Evolutionary conservation across 1,140 invertebrate genomes (phyloP).

Genomic region (Zaprionus vittiger): DNA sequence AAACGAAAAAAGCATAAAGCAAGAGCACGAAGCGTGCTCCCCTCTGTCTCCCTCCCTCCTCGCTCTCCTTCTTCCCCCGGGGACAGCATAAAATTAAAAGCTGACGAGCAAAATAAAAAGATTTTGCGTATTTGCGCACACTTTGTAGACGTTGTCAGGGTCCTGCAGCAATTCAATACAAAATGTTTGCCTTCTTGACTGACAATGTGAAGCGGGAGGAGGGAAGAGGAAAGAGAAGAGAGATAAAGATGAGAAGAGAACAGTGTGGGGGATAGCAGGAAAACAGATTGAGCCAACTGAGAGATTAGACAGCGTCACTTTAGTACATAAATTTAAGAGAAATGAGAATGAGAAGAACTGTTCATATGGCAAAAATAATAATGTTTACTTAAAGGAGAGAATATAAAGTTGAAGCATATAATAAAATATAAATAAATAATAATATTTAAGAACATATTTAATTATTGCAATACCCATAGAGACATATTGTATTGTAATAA

Average conservation of each 20-base stretch:
- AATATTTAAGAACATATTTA: too few species aligned
- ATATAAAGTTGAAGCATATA: too few species aligned
- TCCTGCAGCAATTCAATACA: conserved; percentile 45
- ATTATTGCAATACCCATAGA: too few species aligned
- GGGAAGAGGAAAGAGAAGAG: not conserved
- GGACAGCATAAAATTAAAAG: conserved; percentile 83
- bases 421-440: too few species aligned
- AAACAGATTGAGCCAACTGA: not conserved
- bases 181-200: conserved; percentile 40
- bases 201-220: conserved; percentile 50
- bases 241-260: not conserved
- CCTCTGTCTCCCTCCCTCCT: not conserved
- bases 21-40: conserved; percentile 14
- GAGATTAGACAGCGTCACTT: not conserved
- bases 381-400: not conserved
- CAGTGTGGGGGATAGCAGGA: not conserved
- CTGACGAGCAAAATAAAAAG: conserved; percentile 84
- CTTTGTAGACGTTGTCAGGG: conserved; percentile 48
- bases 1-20: conserved; percentile 29
- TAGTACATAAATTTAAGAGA: not conserved
- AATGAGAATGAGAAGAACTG: not conserved
- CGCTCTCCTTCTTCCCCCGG: conserved; percentile 10
- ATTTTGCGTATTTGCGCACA: conserved; percentile 75
- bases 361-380: conserved; percentile 1
- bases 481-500: too few species aligned